These are phyloP conservation scores for Bujurquina vittata DNA, from an alignment of 2,113 vertebrate species.

Conservation along the genomic window DNA sequence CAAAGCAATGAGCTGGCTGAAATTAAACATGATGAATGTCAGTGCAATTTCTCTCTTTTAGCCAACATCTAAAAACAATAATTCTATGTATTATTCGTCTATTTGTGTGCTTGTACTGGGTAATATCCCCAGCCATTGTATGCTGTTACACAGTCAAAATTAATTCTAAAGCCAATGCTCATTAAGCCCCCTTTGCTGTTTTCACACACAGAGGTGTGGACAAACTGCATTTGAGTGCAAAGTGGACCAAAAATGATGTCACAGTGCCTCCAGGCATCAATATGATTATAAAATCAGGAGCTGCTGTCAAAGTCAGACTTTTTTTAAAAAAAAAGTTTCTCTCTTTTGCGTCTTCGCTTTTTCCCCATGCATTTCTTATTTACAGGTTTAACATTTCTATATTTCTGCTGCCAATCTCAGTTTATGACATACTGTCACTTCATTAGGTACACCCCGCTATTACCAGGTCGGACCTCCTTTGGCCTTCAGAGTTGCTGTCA, in stretches of 20 bases:
- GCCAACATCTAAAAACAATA: not conserved
- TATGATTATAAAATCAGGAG: not conserved
- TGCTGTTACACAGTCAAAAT: not conserved
- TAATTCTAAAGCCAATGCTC: not conserved
- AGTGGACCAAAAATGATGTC: not conserved
- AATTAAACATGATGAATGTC: constrained; percentile 25
- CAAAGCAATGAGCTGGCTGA: not conserved
- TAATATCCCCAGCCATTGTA: not conserved
- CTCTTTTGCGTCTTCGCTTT: too few relatives aligned
- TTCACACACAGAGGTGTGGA: not conserved
- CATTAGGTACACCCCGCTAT: not conserved
- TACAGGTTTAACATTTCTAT: not conserved
- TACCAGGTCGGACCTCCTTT: too few relatives aligned
- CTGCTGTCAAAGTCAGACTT: not conserved
- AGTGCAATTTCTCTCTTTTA: constrained; percentile 17
- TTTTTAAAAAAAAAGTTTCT: fast-evolving
- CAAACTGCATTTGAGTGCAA: not conserved
- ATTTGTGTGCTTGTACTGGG: not conserved
- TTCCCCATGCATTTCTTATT: too few relatives aligned
- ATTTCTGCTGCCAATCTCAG: not conserved
- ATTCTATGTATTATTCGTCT: constrained; percentile 29
- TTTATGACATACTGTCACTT: not conserved
- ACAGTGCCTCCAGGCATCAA: not conserved
- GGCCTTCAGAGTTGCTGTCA: too few relatives aligned
- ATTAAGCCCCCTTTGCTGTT: not conserved